Conservation (phyloP, 2,113 vertebrate species). For the Cygnus buccinator region DNA sequence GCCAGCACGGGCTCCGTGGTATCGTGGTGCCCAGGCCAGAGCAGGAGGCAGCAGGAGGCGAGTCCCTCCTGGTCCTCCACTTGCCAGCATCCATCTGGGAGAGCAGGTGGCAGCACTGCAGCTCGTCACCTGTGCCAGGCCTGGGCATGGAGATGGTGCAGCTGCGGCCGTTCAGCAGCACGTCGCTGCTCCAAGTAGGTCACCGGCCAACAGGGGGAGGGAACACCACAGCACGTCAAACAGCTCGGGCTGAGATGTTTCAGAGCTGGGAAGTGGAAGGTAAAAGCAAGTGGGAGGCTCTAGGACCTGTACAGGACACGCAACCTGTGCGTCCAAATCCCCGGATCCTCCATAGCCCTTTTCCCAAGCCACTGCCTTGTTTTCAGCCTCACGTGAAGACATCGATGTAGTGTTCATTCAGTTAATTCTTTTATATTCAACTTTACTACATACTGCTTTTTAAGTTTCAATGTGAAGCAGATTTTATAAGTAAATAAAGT, state of each 20-base stretch:
- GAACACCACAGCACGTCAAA: too few species aligned
- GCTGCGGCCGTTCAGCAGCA: not conserved
- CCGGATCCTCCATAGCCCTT: accelerated
- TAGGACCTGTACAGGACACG: not conserved
- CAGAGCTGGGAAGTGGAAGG: not conserved
- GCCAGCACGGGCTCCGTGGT: accelerated
- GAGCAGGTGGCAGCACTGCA: not conserved
- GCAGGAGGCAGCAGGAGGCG: not conserved
- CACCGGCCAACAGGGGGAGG: not conserved
- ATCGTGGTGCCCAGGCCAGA: not conserved
- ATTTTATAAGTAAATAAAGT: not conserved
- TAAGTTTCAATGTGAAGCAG: not conserved
- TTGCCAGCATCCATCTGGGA: not conserved
- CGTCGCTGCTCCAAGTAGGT: not conserved
- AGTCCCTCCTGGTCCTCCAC: not conserved
- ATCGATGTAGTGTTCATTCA: not conserved
- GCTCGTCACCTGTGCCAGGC: not conserved
- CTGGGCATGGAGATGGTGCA: not conserved
- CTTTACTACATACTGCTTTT: not conserved
- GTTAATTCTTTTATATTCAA: not conserved
- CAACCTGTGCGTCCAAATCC: not conserved
- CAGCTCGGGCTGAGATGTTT: not conserved
- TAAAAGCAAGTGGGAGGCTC: not conserved
- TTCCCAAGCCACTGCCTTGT: not conserved
- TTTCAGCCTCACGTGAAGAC: not conserved